Evolutionary conservation across 92 coral and sea anemone species (phyloP), one percentile per base, ranked within the genome.

Genomic region (Epizoanthus ramosus): DNA sequence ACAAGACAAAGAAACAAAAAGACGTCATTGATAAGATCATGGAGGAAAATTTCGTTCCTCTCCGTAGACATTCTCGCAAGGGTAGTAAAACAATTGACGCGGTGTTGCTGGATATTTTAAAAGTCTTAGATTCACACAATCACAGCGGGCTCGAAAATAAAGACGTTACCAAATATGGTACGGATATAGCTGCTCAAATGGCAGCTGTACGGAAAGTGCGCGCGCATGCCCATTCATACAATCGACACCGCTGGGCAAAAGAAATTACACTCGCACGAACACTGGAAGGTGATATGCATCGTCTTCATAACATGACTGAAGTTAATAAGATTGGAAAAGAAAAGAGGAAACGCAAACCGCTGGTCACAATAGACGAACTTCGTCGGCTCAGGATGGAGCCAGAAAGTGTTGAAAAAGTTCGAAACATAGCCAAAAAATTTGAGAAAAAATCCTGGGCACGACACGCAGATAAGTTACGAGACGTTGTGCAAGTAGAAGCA

Each of bases 211-310:
- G 98, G 5, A 16, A 68, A 8, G 35, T 93, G 19, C 88, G 91
- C 56, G 74, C 83, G 60, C 85, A 59, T 31, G 85, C 91, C 14
- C 79, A 88, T 54, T 77, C 22, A 3, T 88, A 87, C 79, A n/a
- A 15, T 3, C 83, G 95, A 8, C 61, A 67, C 72, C 83, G 85
- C n/a, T 93, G 98, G 98, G 98, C 98, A 12, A 91, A 89, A 74
- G 98, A 91, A 60, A 74, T 71, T 31, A 87, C 86, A 12, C 64
- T 93, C 2, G 80, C 91, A 64, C 88, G 98, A 65, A 67, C 68
- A 50, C 18, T 93, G 5, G 95, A 89, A 70, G 95, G 98, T 4
- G 98, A 93, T 73, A 73, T 91, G 37, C 64, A 88, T 3, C 77
- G 95, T 25, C 60, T 93, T 3, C 80, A 73, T 25, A 65, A 72